A percentile compares a stretch with the other conserved stretches of the same genome.
phyloP scores from a whole-genome alignment of 2,888 invertebrate species.

The Patella depressa region DNA sequence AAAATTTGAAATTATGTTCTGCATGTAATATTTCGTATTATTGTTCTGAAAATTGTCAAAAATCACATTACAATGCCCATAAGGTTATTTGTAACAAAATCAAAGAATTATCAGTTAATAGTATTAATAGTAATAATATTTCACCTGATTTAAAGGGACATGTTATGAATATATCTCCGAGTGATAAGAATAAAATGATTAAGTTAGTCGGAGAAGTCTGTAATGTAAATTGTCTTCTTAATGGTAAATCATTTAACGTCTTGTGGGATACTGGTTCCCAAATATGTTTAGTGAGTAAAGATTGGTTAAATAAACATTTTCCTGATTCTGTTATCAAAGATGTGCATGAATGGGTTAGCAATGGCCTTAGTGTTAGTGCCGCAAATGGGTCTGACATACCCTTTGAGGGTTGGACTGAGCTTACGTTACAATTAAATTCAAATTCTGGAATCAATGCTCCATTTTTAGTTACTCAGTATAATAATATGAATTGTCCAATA shows the following conservation, averaged over 20 bases:
- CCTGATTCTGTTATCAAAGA: neutral
- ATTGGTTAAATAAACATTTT: neutral
- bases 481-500: neutral
- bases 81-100: no score
- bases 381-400: neutral
- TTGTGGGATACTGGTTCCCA: neutral
- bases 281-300: neutral
- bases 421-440: neutral
- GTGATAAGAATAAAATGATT: neutral
- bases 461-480: neutral
- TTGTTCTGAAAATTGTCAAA: no score
- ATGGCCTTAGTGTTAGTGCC: neutral
- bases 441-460: neutral
- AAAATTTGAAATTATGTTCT: neutral
- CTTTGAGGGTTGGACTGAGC: neutral
- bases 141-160: neutral
- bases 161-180: neutral
- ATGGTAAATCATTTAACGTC: neutral
- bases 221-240: neutral
- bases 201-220: neutral
- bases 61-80: no score
- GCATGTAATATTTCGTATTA: no score
- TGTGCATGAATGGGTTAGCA: neutral
- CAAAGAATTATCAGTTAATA: no score
- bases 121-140: no score